A percentile compares a stretch with the other conserved stretches of the same genome.
These are phyloP conservation scores for Spodoptera picta DNA, from an alignment of 2,888 invertebrate species.

Conservation along the genomic window DNA sequence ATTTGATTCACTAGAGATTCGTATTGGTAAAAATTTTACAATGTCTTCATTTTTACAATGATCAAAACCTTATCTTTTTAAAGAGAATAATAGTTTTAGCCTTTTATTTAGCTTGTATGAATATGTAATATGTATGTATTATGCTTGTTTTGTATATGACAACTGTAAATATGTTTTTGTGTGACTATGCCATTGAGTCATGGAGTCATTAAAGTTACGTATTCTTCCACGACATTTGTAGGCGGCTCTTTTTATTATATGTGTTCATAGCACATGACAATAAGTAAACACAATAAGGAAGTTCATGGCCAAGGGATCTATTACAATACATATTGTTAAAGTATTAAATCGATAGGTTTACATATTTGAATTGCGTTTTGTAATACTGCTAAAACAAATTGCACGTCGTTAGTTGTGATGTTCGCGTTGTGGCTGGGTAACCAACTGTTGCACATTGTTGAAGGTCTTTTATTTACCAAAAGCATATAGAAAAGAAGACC, in stretches of 20 bases:
- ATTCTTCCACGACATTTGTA: slow-evolving; percentile 18
- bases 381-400: too few relatives aligned
- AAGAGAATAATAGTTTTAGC: background rate
- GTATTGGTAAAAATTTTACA: slow-evolving; percentile 4
- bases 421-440: too few relatives aligned
- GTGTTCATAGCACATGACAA: slow-evolving; percentile 1
- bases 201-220: slow-evolving; percentile 19
- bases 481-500: too few relatives aligned
- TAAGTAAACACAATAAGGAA: background rate
- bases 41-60: background rate
- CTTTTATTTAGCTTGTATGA: background rate
- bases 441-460: too few relatives aligned
- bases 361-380: too few relatives aligned
- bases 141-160: background rate
- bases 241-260: background rate
- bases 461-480: too few relatives aligned
- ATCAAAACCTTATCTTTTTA: background rate
- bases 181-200: slow-evolving; percentile 25
- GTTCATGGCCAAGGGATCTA: slow-evolving; percentile 24
- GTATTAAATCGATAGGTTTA: background rate
- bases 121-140: background rate
- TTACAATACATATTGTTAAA: slow-evolving; percentile 2
- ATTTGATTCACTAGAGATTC: slow-evolving; percentile 9
- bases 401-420: too few relatives aligned
- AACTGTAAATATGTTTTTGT: slow-evolving; percentile 19